These are phyloP conservation scores for Corythaixoides concolor DNA, from an alignment of 2,113 vertebrate genomes.

Conservation along the genomic window DNA sequence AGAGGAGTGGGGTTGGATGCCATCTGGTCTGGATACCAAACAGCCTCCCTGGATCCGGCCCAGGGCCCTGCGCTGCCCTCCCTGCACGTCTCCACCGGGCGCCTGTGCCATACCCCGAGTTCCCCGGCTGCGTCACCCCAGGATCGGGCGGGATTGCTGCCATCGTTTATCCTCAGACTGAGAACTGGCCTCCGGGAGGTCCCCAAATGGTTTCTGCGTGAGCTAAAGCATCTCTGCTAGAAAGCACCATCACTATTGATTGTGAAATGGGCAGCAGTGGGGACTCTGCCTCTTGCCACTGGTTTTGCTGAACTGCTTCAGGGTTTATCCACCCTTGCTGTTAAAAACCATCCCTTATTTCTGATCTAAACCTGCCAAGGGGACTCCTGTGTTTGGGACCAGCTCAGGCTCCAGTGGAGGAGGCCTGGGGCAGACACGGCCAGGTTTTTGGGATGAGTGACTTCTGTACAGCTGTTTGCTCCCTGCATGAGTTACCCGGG, in stretches of 20 bases:
- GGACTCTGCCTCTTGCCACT: rapidly evolving
- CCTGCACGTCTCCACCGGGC: rapidly evolving
- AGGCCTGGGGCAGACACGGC: background rate
- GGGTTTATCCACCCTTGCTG: rapidly evolving
- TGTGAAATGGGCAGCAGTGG: background rate
- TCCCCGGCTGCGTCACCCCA: rapidly evolving
- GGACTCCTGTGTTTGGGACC: background rate
- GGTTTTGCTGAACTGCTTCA: background rate
- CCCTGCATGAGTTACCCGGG: background rate
- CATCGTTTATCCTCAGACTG: rapidly evolving
- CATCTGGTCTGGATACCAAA: background rate
- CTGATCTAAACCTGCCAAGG: background rate
- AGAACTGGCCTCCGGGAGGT: background rate
- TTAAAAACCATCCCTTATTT: background rate
- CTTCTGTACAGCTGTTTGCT: background rate
- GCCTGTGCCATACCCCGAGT: rapidly evolving
- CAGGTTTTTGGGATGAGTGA: background rate
- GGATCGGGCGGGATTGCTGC: background rate
- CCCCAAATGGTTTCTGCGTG: background rate
- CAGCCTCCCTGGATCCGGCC: background rate
- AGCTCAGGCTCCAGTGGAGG: background rate
- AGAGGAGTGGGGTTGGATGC: background rate
- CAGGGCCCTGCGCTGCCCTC: rapidly evolving
- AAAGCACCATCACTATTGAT: background rate
- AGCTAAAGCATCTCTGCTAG: background rate